Conservation (phyloP, 2,888 invertebrate species). For the Tupiocoris notatus region DNA sequence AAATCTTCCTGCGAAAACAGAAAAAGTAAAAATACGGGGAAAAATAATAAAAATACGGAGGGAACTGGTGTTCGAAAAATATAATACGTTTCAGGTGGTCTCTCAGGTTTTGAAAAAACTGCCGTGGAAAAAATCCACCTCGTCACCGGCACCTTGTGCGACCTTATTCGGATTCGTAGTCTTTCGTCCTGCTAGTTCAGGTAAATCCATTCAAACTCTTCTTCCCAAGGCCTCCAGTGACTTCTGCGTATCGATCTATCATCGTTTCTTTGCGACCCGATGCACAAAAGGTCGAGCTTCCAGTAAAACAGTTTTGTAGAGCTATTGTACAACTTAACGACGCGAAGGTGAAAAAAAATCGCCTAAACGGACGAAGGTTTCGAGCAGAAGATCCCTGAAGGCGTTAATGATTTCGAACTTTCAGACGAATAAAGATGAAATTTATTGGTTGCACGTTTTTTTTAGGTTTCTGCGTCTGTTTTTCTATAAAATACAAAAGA, state of each 20-base stretch:
- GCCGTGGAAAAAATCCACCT: background rate
- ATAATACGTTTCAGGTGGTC: background rate
- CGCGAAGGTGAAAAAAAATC: background rate
- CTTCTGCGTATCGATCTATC: conserved; percentile 24
- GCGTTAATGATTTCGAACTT: conserved; percentile 16
- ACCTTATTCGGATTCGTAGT: too few species aligned
- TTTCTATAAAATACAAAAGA: too few species aligned
- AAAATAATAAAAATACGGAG: too few species aligned
- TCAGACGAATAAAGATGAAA: conserved; percentile 13
- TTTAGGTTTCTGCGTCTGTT: too few species aligned
- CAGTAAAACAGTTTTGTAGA: conserved; percentile 24
- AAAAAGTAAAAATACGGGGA: too few species aligned
- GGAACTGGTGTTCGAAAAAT: too few species aligned
- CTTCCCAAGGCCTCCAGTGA: background rate
- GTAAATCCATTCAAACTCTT: conserved; percentile 10
- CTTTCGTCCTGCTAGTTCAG: too few species aligned
- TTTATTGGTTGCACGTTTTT: conserved; percentile 39
- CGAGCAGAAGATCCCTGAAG: background rate
- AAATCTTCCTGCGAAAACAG: too few species aligned
- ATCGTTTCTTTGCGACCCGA: conserved; percentile 15
- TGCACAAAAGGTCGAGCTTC: conserved; percentile 4
- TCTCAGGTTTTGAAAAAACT: background rate
- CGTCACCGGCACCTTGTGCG: background rate
- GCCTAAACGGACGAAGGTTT: background rate
- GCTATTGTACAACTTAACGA: conserved; percentile 6